These are phyloP conservation scores for Sarcophilus harrisii DNA, from an alignment of 2,797 vertebrate genomes.

Conservation along the genomic window DNA sequence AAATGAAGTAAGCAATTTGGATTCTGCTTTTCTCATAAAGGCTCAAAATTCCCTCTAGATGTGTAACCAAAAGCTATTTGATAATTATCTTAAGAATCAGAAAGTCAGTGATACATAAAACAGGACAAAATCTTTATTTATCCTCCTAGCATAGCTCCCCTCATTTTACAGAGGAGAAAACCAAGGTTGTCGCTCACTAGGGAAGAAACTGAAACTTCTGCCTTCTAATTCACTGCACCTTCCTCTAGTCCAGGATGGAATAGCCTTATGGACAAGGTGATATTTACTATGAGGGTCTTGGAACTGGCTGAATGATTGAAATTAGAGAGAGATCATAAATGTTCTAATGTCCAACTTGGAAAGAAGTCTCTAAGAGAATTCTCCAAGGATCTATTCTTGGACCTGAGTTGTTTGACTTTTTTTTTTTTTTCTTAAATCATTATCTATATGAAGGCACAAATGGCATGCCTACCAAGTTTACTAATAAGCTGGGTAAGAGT, in stretches of 20 bases:
- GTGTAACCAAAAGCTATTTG: not conserved
- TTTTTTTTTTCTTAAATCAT: not conserved
- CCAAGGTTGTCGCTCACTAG: not conserved
- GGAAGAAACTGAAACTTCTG: not conserved
- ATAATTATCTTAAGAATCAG: not conserved
- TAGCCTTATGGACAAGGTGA: not conserved
- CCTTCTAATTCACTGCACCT: not conserved
- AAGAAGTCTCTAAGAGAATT: not conserved
- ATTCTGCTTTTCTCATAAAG: not conserved
- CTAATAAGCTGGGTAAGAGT: not conserved
- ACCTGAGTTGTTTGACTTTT: not conserved
- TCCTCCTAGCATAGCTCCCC: not conserved
- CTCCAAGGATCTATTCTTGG: not conserved
- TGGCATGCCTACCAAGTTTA: not conserved
- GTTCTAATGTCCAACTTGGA: not conserved
- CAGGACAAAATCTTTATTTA: not conserved
- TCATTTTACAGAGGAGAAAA: slow-evolving; percentile 13
- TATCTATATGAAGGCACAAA: not conserved
- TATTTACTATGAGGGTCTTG: no score
- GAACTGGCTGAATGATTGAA: not conserved
- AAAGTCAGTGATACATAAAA: not conserved
- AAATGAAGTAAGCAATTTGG: not conserved
- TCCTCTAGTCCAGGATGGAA: not conserved
- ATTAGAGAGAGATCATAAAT: not conserved
- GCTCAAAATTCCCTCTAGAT: not conserved